A percentile compares a stretch with the other conserved stretches of the same genome.
phyloP scores from a whole-genome alignment of 2,113 vertebrate genomes.

The Pleuronectes platessa region DNA sequence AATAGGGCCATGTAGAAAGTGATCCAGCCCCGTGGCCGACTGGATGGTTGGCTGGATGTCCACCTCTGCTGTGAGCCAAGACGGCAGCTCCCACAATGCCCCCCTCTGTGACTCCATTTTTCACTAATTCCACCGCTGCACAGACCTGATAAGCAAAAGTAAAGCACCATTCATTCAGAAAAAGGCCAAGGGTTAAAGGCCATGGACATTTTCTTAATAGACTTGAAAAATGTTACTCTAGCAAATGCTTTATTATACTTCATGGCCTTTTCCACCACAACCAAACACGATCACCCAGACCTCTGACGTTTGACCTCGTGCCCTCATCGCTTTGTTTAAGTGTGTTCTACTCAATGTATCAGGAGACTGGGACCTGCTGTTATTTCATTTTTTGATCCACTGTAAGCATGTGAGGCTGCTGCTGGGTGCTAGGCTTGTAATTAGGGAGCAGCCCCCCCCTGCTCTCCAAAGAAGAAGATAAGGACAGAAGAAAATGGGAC shows the following conservation, averaged over 20 bases:
- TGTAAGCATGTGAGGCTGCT: constrained; percentile 26
- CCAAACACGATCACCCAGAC: constrained; percentile 9
- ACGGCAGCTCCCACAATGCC: constrained; percentile 35
- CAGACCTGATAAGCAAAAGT: constrained; percentile 40
- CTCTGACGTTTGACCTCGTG: constrained; percentile 34
- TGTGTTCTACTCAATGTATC: constrained; percentile 7
- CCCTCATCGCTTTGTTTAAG: constrained; percentile 20
- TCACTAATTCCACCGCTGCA: constrained; percentile 13
- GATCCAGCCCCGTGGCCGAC: constrained; percentile 28
- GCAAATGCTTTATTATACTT: constrained; percentile 19
- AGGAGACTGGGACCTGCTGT: constrained; percentile 21
- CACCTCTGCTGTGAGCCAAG: constrained; percentile 38
- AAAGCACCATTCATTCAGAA: constrained; percentile 17
- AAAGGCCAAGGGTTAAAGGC: constrained; percentile 46
- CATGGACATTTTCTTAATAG: constrained; percentile 40
- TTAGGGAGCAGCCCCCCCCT: constrained; percentile 45
- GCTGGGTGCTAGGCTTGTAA: constrained; percentile 42
- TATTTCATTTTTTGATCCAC: constrained; percentile 19
- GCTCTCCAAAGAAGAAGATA: constrained; percentile 39
- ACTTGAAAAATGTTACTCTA: constrained; percentile 20
- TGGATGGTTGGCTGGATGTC: constrained; percentile 1
- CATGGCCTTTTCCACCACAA: constrained; percentile 5
- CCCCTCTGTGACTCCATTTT: constrained; percentile 30
- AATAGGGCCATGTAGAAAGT: constrained; percentile 35
- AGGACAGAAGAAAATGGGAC: constrained; percentile 52